Base-by-base conservation (phyloP, 1,140 invertebrate species). In the Drosophila grimshawi region DNA sequence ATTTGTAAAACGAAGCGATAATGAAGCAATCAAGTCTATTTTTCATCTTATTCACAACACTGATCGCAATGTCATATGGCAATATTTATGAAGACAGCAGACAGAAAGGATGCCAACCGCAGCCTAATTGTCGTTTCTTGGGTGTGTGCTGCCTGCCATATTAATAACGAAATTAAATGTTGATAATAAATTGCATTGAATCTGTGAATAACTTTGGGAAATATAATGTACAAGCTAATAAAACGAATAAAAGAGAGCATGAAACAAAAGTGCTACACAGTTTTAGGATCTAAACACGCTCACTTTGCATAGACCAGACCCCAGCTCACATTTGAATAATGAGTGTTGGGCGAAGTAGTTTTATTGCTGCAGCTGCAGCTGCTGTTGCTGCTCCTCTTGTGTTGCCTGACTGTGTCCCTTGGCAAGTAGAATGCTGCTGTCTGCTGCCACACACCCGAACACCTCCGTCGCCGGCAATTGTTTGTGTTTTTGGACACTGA, bases 271-370 rank as follows among this genome's bases (percentile, higher is more conserved):
- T 66, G 43, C n/a, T 19, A 19, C 32, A 7, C 10, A 10, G n/a
- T 43, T 19, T 45, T 32, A 11, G 35, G 3, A n/a, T 43, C 19
- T 8, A 4, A 4, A 3, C 41, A 48, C 37, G 52, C 37, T 46
- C 65, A 51, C 46, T 52, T 64, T 60, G 52, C 11, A 51, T 30
- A 63, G 39, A 19, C 55, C 37, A 41, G 51, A 52, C 46, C 60
- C 64, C 77, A 80, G 68, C 63, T 70, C 68, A 75, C 81, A 85
- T 85, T 85, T 85, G 81, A 80, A 85, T 85, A 86, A 86, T 86
- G 81, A 86, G 78, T 62, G 56, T 66, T 63, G 80, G 67, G 80
- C 51, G 60, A 7, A 49, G 67, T 55, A 65, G 53, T 70, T 59
- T 68, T 57, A 55, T 69, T 29, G 57, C 46, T 48, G 57, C 51